These are phyloP conservation scores for Callimorpha dominula DNA, from an alignment of 2,888 invertebrate genomes.

Conservation along the genomic window DNA sequence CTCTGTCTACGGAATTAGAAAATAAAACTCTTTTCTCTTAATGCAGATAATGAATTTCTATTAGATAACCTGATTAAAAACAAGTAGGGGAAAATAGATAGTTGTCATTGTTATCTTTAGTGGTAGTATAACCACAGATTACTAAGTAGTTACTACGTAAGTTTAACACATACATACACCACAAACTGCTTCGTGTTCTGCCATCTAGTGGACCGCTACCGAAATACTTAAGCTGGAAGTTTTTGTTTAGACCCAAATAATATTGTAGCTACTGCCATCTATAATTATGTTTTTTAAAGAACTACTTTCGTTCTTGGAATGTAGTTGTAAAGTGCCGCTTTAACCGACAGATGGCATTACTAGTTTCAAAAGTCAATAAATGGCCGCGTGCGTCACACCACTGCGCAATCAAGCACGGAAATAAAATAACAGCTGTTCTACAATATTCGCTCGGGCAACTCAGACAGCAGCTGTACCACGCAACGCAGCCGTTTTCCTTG, in stretches of 20 bases:
- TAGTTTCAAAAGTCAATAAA: conserved; percentile 68
- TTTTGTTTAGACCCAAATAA: not conserved
- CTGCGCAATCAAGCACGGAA: conserved; percentile 85
- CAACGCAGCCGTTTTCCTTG: conserved; percentile 83
- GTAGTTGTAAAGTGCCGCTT: not conserved
- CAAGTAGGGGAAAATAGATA: too few species aligned
- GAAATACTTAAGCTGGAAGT: not conserved
- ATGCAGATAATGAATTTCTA: not conserved
- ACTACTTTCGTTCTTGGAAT: not conserved
- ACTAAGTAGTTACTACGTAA: too few species aligned
- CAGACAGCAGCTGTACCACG: conserved; percentile 79
- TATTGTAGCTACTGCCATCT: conserved; percentile 4
- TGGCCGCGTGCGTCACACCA: conserved; percentile 77
- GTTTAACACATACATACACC: too few species aligned
- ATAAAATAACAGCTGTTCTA: conserved; percentile 86
- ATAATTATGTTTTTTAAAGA: not conserved
- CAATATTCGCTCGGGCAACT: conserved; percentile 85
- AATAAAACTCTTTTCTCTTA: not conserved
- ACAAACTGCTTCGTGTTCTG: not conserved
- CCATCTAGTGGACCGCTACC: not conserved
- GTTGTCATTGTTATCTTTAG: too few species aligned
- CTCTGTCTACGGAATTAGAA: not conserved
- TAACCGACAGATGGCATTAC: conserved; percentile 51
- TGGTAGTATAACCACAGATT: too few species aligned
- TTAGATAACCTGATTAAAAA: not conserved